Percentiles rank a stretch among this genome's conserved stretches.
These are phyloP conservation scores for Aradophagus sp. DNA, from an alignment of 1,140 invertebrate species.

Conservation along the genomic window DNA sequence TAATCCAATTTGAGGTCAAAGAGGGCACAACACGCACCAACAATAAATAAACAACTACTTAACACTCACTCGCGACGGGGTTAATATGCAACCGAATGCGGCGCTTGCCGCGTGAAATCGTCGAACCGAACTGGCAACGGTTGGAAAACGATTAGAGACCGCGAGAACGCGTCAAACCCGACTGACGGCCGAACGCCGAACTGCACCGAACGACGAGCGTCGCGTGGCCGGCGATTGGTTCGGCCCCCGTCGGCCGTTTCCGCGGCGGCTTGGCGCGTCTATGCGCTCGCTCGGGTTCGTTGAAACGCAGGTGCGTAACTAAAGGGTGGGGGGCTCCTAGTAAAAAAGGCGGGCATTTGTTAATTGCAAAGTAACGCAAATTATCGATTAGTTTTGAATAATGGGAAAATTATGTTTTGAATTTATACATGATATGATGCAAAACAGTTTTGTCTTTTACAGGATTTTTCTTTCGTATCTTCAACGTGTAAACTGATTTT, in stretches of 20 bases:
- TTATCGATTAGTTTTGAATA: too few relatives aligned
- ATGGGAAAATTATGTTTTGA: too few relatives aligned
- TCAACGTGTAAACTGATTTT: too few relatives aligned
- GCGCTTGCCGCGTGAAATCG: slow-evolving; percentile 13
- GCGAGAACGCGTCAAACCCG: slow-evolving; percentile 50
- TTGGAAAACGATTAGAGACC: slow-evolving; percentile 48
- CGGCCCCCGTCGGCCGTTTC: slow-evolving; percentile 11
- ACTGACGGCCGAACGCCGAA: slow-evolving; percentile 31
- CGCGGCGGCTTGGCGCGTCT: slow-evolving; percentile 15
- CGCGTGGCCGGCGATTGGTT: slow-evolving; percentile 54
- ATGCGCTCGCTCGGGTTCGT: slow-evolving; percentile 47
- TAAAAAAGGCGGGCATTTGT: too few relatives aligned
- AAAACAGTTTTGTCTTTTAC: too few relatives aligned
- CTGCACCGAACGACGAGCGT: slow-evolving; percentile 35
- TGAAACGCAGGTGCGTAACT: slow-evolving; percentile 52
- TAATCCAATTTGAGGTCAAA: slow-evolving; percentile 16
- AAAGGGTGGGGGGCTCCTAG: too few relatives aligned
- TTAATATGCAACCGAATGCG: too few relatives aligned
- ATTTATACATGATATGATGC: too few relatives aligned
- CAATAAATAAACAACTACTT: too few relatives aligned
- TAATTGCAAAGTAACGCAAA: too few relatives aligned
- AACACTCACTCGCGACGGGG: slow-evolving; percentile 18
- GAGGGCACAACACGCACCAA: slow-evolving; percentile 24
- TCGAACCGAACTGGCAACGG: slow-evolving; percentile 12
- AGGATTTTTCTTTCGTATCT: too few relatives aligned